These are phyloP conservation scores for Argopecten irradians DNA, from an alignment of 1,140 invertebrate species.

Conservation along the genomic window DNA sequence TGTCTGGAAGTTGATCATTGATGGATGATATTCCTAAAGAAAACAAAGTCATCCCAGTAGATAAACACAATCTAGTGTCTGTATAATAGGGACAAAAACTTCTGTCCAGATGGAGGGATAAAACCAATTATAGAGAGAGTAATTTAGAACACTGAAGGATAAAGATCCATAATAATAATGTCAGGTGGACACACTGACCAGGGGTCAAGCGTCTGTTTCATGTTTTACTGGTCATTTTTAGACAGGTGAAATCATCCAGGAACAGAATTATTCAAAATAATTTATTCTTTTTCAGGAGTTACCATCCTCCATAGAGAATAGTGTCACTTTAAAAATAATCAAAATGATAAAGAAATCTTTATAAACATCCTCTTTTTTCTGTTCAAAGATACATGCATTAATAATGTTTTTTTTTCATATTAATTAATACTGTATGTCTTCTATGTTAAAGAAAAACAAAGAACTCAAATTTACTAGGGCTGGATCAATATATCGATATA, in stretches of 20 bases:
- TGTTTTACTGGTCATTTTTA: not conserved
- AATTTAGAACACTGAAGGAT: not conserved
- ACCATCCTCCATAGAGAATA: too few relatives aligned
- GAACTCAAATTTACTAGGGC: too few relatives aligned
- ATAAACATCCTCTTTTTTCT: too few relatives aligned
- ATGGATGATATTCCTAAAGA: slow-evolving; percentile 7
- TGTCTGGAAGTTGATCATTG: not conserved
- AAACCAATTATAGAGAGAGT: not conserved
- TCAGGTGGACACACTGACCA: slow-evolving; percentile 9
- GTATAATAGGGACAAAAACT: not conserved
- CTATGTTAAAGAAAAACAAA: too few relatives aligned
- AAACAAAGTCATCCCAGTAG: not conserved
- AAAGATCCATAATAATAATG: not conserved
- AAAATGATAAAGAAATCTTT: too few relatives aligned
- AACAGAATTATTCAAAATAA: not conserved
- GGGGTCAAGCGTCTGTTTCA: slow-evolving; percentile 14
- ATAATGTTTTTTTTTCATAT: too few relatives aligned
- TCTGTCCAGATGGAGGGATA: not conserved
- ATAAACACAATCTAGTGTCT: not conserved
- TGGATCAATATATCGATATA: too few relatives aligned
- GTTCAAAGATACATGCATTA: too few relatives aligned
- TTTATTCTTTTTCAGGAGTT: not conserved
- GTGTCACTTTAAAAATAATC: too few relatives aligned
- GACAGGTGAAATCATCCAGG: not conserved
- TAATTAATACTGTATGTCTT: too few relatives aligned